Conservation (phyloP, 1,140 invertebrate genomes). For the Drosophila kikkawai region DNA sequence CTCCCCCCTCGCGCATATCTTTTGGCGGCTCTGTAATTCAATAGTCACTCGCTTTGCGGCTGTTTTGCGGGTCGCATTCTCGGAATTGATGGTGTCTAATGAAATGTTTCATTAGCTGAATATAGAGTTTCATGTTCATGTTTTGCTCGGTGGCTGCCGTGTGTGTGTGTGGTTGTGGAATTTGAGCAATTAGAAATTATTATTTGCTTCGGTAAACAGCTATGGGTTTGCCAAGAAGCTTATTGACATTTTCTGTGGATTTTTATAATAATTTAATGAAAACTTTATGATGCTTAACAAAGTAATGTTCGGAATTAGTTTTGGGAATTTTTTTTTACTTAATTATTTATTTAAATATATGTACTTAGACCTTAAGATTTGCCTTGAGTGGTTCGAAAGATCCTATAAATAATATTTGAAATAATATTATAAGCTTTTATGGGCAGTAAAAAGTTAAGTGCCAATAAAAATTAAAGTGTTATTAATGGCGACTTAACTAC, state of each 20-base stretch:
- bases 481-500: background rate
- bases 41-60: constrained; percentile 33
- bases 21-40: constrained; percentile 47
- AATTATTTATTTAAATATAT: background rate
- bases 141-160: constrained; percentile 24
- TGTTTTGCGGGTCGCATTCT: constrained; percentile 62
- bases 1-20: constrained; percentile 13
- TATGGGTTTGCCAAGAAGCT: background rate
- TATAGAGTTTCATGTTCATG: constrained; percentile 67
- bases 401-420: background rate
- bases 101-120: constrained; percentile 76
- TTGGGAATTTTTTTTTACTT: background rate
- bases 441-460: background rate
- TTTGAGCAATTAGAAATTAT: constrained; percentile 82
- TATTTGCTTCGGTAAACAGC: constrained; percentile 61
- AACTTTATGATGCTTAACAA: background rate
- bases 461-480: background rate
- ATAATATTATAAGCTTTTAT: background rate
- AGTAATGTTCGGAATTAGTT: background rate
- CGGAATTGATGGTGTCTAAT: constrained; percentile 77
- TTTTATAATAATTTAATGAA: constrained; percentile 11
- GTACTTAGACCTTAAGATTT: background rate
- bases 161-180: constrained; percentile 37
- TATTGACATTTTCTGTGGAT: background rate
- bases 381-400: background rate